Conservation (phyloP, 2,113 vertebrate species). For the Apteryx owenii region DNA sequence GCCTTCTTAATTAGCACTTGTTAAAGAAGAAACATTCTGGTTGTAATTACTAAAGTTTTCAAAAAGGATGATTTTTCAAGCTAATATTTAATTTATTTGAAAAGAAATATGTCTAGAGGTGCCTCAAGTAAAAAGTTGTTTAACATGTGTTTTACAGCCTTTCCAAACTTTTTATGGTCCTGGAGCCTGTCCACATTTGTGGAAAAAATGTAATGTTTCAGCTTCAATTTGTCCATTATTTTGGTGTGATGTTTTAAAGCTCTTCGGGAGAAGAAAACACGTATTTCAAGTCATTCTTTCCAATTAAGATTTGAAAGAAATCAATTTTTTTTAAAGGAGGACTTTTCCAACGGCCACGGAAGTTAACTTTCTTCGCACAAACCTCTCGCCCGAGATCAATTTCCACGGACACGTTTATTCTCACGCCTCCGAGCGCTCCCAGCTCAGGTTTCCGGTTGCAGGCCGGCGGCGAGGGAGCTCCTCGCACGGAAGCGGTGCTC, state of each 20-base stretch:
- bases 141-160: constrained; percentile 53
- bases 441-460: accelerated
- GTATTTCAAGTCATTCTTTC: not conserved
- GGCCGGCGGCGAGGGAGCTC: accelerated
- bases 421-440: accelerated
- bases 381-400: not conserved
- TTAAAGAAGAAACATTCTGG: constrained; percentile 7
- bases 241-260: not conserved
- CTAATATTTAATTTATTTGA: not conserved
- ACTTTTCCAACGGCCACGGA: not conserved
- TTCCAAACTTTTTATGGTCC: constrained; percentile 40
- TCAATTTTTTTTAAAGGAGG: not conserved
- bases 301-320: not conserved
- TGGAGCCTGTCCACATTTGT: constrained; percentile 43
- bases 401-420: not conserved
- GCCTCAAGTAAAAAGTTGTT: constrained; percentile 43
- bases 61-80: not conserved
- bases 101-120: constrained; percentile 37
- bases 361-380: not conserved
- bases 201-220: constrained; percentile 45
- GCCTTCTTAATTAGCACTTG: not conserved
- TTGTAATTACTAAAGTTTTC: not conserved
- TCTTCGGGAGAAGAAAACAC: not conserved
- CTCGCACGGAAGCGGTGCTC: not conserved
- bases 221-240: constrained; percentile 35